phyloP scores from a whole-genome alignment of 2,797 vertebrate species.

The Eulemur coronatus region DNA sequence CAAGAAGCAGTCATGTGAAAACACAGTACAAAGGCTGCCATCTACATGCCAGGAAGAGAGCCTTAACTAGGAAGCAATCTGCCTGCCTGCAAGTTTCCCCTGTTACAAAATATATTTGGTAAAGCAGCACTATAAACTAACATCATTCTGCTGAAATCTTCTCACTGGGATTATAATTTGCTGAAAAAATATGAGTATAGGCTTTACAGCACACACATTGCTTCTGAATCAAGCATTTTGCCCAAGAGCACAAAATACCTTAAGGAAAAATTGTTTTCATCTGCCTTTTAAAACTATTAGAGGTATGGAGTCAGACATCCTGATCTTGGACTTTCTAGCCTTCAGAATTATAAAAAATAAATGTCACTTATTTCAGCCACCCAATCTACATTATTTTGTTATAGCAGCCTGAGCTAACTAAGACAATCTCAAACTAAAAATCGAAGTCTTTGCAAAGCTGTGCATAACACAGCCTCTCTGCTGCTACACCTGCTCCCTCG shows the following conservation, averaged over 20 bases:
- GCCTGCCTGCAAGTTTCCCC: neutral
- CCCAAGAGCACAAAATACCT: neutral
- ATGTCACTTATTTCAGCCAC: neutral
- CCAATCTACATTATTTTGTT: neutral
- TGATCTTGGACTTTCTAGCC: neutral
- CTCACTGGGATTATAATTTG: neutral
- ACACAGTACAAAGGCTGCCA: neutral
- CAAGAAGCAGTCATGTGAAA: neutral
- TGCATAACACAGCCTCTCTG: neutral
- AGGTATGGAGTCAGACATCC: neutral
- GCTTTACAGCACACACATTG: neutral
- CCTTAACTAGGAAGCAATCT: neutral
- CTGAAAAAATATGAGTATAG: neutral
- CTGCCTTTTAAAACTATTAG: neutral
- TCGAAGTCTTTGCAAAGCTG: neutral
- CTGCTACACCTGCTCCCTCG: neutral
- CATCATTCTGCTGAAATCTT: neutral
- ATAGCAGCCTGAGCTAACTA: neutral
- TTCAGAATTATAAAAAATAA: neutral
- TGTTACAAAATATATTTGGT: neutral
- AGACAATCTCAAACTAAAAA: neutral
- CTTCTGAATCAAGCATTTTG: neutral
- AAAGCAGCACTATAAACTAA: neutral
- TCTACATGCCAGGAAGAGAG: no score
- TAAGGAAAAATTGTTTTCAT: neutral